Conservation (phyloP, 2,113 vertebrate genomes). For the Ochotona princeps region DNA sequence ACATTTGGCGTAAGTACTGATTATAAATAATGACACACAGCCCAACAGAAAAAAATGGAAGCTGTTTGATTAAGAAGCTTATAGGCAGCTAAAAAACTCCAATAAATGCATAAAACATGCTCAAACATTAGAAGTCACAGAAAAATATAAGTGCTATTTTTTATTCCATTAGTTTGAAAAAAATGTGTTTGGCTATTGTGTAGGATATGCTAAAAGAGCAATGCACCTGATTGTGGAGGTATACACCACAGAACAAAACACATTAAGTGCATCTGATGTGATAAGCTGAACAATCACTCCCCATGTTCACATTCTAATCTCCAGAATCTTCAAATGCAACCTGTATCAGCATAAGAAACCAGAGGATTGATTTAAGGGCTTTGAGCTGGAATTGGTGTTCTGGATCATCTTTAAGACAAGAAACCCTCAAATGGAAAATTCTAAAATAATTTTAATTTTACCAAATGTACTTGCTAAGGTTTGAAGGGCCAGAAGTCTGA, state of each 20-base stretch:
- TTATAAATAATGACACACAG: not conserved
- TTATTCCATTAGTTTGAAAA: not conserved
- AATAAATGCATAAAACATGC: not conserved
- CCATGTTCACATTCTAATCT: not conserved
- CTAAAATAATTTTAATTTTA: not conserved
- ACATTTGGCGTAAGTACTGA: not conserved
- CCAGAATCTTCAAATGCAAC: not conserved
- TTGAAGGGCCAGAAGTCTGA: not conserved
- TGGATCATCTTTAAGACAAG: not conserved
- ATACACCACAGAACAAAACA: not conserved
- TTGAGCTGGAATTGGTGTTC: not conserved
- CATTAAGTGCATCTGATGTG: too few species aligned
- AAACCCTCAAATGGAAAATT: not conserved
- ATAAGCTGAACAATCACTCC: not conserved
- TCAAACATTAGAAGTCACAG: not conserved
- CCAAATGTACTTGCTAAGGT: not conserved
- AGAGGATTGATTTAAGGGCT: not conserved
- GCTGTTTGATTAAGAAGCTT: not conserved
- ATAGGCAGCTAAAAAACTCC: not conserved
- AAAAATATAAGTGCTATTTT: not conserved
- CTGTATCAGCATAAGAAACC: not conserved
- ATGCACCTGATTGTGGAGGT: too few species aligned
- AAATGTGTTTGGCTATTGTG: not conserved
- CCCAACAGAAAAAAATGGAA: not conserved
- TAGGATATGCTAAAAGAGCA: not conserved